A percentile compares a stretch with the other conserved stretches of the same genome.
These are phyloP conservation scores for Acanthosepion lycidas DNA, from an alignment of 2,888 invertebrate species.

Conservation along the genomic window DNA sequence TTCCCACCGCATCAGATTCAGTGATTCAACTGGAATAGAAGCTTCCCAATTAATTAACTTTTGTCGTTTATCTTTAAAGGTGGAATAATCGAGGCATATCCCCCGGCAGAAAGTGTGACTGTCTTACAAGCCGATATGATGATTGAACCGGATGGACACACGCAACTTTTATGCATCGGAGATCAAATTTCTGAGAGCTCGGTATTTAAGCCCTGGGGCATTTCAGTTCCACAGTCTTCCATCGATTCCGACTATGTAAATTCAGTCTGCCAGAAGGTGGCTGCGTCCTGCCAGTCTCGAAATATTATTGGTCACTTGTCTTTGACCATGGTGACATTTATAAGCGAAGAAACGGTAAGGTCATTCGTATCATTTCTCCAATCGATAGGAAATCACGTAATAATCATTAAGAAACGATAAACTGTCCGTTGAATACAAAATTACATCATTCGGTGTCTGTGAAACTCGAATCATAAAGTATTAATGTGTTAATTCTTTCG, in stretches of 20 bases:
- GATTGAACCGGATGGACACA: conserved; percentile 72
- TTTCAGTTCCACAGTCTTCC: conserved; percentile 74
- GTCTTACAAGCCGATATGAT: conserved; percentile 72
- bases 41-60: background rate
- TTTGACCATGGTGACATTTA: conserved; percentile 75
- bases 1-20: background rate
- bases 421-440: no score
- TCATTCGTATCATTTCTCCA: background rate
- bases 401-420: no score
- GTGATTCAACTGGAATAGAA: background rate
- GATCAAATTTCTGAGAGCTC: conserved; percentile 74
- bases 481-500: background rate
- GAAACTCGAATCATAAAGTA: no score
- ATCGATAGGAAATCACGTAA: no score
- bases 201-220: conserved; percentile 72
- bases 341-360: conserved; percentile 70
- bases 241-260: conserved; percentile 72
- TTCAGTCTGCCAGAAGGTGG: conserved; percentile 67
- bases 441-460: no score
- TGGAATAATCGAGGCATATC: conserved; percentile 75
- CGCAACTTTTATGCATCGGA: conserved; percentile 68
- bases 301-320: conserved; percentile 73
- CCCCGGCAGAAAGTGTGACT: conserved; percentile 74
- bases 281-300: conserved; percentile 71
- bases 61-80: conserved; percentile 60